These are phyloP conservation scores for Esox masquinongy DNA, from an alignment of 2,797 vertebrate species.

Conservation along the genomic window DNA sequence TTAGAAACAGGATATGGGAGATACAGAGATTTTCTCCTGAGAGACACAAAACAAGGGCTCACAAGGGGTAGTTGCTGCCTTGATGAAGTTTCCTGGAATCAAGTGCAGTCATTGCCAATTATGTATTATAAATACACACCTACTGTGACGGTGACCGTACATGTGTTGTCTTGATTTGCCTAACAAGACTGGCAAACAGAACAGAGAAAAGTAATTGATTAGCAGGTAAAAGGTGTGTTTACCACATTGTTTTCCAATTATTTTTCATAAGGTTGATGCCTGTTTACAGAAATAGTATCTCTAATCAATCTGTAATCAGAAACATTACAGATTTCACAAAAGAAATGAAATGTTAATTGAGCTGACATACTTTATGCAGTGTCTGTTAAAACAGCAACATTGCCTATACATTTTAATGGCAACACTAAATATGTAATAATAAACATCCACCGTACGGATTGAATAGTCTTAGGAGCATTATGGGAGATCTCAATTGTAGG, in stretches of 20 bases:
- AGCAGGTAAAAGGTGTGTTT: neutral
- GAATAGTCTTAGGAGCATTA: neutral
- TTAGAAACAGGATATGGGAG: slow-evolving; percentile 10
- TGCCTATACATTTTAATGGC: neutral
- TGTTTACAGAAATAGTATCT: neutral
- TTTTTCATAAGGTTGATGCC: neutral
- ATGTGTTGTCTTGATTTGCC: neutral
- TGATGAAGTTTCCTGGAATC: slow-evolving; percentile 5
- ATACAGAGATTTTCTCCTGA: slow-evolving; percentile 7
- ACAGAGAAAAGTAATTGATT: neutral
- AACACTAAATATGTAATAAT: no score
- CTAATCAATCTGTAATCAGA: no score
- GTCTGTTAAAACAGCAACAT: slow-evolving; percentile 5
- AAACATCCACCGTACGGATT: no score
- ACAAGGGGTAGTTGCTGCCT: slow-evolving; percentile 1
- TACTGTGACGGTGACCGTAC: neutral
- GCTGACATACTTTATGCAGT: slow-evolving; percentile 2
- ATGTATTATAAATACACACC: slow-evolving; percentile 5
- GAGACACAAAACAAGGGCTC: slow-evolving; percentile 10
- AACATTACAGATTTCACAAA: no score
- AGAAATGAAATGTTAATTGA: no score
- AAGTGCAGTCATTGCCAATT: neutral
- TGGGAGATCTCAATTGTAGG: neutral
- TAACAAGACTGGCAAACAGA: neutral
- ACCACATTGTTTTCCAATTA: neutral